Evolutionary conservation across 1,140 invertebrate species (phyloP), one percentile per base, ranked within the genome.

Genomic region (Mycetomoellerius zeteki): DNA sequence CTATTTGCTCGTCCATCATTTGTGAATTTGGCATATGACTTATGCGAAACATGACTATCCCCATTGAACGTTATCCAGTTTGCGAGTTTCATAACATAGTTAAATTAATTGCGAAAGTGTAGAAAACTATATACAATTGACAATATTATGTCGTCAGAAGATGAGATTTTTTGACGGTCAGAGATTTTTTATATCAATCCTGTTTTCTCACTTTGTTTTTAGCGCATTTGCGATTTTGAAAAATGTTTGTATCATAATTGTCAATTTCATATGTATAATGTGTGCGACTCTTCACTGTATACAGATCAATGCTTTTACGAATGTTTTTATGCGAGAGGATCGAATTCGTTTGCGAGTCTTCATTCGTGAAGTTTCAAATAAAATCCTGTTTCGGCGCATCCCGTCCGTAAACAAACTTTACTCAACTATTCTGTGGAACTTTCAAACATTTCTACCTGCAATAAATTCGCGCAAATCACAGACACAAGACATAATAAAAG

Each of bases 391-490:
- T 47, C 69, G 24, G 56, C 14, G 56, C 24, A 37, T 62, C 37
- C 33, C 62, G 24, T 54, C 47, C 47, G 60, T 85, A 65, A 85
- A 16, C 60, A 85, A 85, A 85, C 58, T 85, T 85, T 85, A 37
- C 16, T 73, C 27, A 50, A 77, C 72, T 52, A 76, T 85, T 33
- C 27, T n/a, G 73, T 12, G 82, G 47, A 85, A 85, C 81, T 85
- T 85, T 77, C 24, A 43, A 76, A 85, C 73, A 77, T 85, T 78
- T 85, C 82, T 30, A 24, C 21, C 37, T 43, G 37, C 58, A 60
- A 85, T 78, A 78, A 60, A 78, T 65, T 21, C 33, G 60, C 43
- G 54, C 81, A 67, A 86, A 86, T 80, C 62, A 85, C 58, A 69
- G n/a, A 54, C 27, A 43, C 27, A 30, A 84, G n/a, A 72, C 69